Conservation (phyloP, 2,797 vertebrate species). For the Spheniscus humboldti region DNA sequence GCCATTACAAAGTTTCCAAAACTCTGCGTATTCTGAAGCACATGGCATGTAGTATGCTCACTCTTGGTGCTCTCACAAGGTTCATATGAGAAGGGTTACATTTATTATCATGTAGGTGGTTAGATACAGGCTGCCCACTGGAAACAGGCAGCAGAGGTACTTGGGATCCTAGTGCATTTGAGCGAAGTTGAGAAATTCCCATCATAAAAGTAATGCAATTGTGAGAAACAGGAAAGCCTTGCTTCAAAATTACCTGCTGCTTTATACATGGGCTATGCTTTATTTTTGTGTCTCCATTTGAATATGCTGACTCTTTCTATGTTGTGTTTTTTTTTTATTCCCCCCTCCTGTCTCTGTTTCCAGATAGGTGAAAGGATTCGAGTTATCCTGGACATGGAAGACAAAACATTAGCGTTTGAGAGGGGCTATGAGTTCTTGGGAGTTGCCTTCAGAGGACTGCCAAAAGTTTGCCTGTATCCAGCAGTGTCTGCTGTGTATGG, state of each 20-base stretch:
- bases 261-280: fast-evolving
- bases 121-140: not conserved
- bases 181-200: not conserved
- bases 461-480: slow-evolving; percentile 94
- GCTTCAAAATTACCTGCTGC: not conserved
- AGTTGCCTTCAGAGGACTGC: slow-evolving; percentile 95
- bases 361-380: slow-evolving; percentile 99
- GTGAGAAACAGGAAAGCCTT: not conserved
- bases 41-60: fast-evolving
- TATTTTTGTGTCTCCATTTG: not conserved
- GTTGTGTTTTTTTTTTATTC: not conserved
- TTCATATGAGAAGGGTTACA: fast-evolving
- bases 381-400: slow-evolving; percentile 99
- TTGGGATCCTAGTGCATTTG: not conserved
- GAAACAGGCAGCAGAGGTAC: not conserved
- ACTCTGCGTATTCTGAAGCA: not conserved
- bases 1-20: not conserved
- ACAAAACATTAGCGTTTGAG: slow-evolving; percentile 98
- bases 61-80: not conserved
- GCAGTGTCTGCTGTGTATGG: slow-evolving; percentile 98
- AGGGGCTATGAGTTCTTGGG: slow-evolving; percentile 98
- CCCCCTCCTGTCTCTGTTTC: slow-evolving; percentile 44
- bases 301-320: not conserved
- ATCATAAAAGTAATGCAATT: fast-evolving
- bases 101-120: not conserved